Evolutionary conservation across 2,888 invertebrate species (phyloP).

Genomic region (Watsonalla binaria): DNA sequence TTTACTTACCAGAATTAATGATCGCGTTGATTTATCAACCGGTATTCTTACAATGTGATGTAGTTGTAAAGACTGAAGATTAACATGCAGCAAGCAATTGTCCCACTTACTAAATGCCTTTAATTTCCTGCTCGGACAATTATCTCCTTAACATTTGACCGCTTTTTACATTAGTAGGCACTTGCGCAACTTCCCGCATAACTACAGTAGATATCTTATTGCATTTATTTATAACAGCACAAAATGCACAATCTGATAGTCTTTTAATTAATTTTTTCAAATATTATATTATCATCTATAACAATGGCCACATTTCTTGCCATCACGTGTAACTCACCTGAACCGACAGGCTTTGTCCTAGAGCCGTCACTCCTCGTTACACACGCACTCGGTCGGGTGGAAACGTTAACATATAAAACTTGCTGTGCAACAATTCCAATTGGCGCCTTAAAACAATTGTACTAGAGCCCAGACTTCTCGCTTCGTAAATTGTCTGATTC

Average conservation of each 20-base stretch:
- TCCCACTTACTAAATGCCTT: constrained; percentile 68
- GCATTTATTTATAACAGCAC: too few relatives aligned
- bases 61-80: constrained; percentile 32
- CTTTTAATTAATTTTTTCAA: neutral
- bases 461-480: constrained; percentile 25
- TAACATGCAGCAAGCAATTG: constrained; percentile 40
- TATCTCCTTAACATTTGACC: constrained; percentile 77
- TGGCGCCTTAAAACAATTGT: constrained; percentile 16
- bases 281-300: constrained; percentile 4
- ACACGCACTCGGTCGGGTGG: constrained; percentile 36
- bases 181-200: constrained; percentile 55
- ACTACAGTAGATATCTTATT: constrained; percentile 8
- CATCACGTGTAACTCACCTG: constrained; percentile 41
- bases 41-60: constrained; percentile 19
- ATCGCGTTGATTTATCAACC: neutral
- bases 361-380: constrained; percentile 52
- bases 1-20: neutral
- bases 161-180: constrained; percentile 66
- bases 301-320: constrained; percentile 26
- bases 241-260: neutral
- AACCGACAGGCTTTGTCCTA: constrained; percentile 46
- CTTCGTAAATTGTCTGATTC: constrained; percentile 10
- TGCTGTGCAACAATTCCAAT: constrained; percentile 16
- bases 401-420: constrained; percentile 26
- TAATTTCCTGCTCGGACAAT: constrained; percentile 76